These are phyloP conservation scores for Aquatica leii DNA, from an alignment of 2,888 invertebrate species.

Conservation along the genomic window DNA sequence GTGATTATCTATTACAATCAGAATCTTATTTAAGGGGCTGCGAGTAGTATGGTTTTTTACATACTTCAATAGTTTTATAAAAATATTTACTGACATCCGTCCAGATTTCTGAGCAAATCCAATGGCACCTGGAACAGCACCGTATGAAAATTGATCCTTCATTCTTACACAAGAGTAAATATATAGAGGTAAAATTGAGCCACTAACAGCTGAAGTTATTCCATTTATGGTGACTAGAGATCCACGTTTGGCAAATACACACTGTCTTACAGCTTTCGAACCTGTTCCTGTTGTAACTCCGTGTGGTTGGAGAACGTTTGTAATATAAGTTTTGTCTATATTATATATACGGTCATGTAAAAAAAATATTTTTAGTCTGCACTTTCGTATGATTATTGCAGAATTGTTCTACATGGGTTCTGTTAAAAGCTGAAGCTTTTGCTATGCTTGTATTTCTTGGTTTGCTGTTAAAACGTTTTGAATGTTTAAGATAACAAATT, in stretches of 20 bases:
- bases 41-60: constrained; percentile 32
- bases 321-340: background rate
- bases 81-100: constrained; percentile 34
- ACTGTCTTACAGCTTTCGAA: constrained; percentile 35
- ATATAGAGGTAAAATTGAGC: constrained; percentile 40
- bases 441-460: too few species aligned
- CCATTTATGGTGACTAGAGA: constrained; percentile 39
- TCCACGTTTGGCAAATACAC: constrained; percentile 38
- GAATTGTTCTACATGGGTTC: too few species aligned
- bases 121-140: constrained; percentile 29
- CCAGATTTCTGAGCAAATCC: constrained; percentile 36
- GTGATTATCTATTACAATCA: too few species aligned
- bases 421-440: too few species aligned
- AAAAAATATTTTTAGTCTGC: constrained; percentile 19
- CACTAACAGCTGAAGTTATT: constrained; percentile 15
- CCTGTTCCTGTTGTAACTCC: constrained; percentile 21
- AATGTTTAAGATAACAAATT: too few species aligned
- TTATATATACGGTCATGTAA: constrained; percentile 7
- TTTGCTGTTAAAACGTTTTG: too few species aligned
- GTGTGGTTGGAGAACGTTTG: constrained; percentile 10
- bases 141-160: constrained; percentile 29
- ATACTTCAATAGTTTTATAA: constrained; percentile 35
- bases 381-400: constrained; percentile 10
- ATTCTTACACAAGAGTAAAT: constrained; percentile 36
- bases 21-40: background rate